A percentile compares a stretch with the other conserved stretches of the same genome.
Evolutionary conservation across 1,140 invertebrate genomes (phyloP).

Genomic region (Neomicropteryx cornuta): DNA sequence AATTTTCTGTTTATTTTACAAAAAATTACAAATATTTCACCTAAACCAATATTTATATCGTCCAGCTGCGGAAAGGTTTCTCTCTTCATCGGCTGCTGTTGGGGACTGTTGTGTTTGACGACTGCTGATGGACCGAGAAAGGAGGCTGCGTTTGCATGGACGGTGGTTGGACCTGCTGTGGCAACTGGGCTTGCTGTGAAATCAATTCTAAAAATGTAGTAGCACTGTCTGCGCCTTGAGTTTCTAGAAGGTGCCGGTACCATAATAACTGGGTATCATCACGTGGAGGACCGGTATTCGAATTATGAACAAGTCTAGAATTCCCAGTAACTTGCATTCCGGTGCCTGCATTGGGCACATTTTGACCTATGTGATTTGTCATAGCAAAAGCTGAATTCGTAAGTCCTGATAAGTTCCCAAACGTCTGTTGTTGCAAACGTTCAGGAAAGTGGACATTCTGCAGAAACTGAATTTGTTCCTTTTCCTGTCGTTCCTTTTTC

Average conservation of each 20-base stretch:
- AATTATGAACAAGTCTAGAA: constrained; percentile 31
- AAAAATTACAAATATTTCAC: constrained; percentile 11
- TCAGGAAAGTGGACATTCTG: constrained; percentile 42
- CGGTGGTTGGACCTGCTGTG: constrained; percentile 7
- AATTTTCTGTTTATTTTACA: too few species aligned
- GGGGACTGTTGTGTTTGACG: too few species aligned
- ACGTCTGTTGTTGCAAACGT: too few species aligned
- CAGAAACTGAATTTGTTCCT: constrained; percentile 39
- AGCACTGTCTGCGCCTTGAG: constrained; percentile 24
- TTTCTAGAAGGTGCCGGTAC: constrained; percentile 32
- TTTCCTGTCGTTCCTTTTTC: constrained; percentile 37
- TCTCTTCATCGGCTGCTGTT: constrained; percentile 7
- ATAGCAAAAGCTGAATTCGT: too few species aligned
- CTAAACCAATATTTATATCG: constrained; percentile 10
- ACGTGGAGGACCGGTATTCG: constrained; percentile 12
- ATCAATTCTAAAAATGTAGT: constrained; percentile 26
- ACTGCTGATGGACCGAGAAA: too few species aligned
- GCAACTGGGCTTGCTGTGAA: constrained; percentile 9
- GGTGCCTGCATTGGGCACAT: too few species aligned
- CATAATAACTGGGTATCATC: constrained; percentile 22
- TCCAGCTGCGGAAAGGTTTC: constrained; percentile 8
- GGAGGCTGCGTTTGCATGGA: too few species aligned
- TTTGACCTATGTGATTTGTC: too few species aligned
- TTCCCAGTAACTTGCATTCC: constrained; percentile 24
- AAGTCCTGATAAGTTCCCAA: too few species aligned